Conservation (phyloP, 2,797 vertebrate species). For the Sorex maritimensis region DNA sequence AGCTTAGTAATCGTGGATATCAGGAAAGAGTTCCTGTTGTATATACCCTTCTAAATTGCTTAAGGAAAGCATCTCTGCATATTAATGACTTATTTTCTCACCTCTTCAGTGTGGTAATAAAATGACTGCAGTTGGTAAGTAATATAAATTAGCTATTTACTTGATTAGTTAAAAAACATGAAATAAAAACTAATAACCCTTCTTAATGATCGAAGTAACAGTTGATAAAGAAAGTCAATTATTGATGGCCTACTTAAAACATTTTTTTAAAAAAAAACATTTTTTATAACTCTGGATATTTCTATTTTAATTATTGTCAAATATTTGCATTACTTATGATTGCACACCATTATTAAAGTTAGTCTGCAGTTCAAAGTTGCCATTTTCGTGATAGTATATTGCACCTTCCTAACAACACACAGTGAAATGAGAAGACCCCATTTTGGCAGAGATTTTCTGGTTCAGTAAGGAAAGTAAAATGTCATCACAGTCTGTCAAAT, state of each 20-base stretch:
- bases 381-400: slow-evolving; percentile 2
- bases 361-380: not conserved
- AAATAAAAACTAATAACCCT: slow-evolving; percentile 29
- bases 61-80: slow-evolving; percentile 67
- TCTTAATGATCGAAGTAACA: slow-evolving; percentile 52
- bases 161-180: slow-evolving; percentile 70
- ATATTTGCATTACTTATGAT: slow-evolving; percentile 15
- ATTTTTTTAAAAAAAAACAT: not conserved
- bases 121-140: slow-evolving; percentile 79
- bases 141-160: slow-evolving; percentile 82
- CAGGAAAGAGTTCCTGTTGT: slow-evolving; percentile 70
- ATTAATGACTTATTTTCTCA: slow-evolving; percentile 84
- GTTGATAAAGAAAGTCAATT: slow-evolving; percentile 39
- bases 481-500: slow-evolving; percentile 50
- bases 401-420: slow-evolving; percentile 7
- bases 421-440: slow-evolving; percentile 56
- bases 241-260: not conserved
- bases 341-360: not conserved
- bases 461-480: slow-evolving; percentile 73
- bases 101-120: slow-evolving; percentile 81
- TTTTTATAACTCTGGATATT: slow-evolving; percentile 67
- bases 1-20: slow-evolving; percentile 14
- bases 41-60: slow-evolving; percentile 70
- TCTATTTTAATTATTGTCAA: slow-evolving; percentile 26
- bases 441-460: slow-evolving; percentile 42